phyloP scores from a whole-genome alignment of 2,888 invertebrate genomes.

The Syrista parreyssii region DNA sequence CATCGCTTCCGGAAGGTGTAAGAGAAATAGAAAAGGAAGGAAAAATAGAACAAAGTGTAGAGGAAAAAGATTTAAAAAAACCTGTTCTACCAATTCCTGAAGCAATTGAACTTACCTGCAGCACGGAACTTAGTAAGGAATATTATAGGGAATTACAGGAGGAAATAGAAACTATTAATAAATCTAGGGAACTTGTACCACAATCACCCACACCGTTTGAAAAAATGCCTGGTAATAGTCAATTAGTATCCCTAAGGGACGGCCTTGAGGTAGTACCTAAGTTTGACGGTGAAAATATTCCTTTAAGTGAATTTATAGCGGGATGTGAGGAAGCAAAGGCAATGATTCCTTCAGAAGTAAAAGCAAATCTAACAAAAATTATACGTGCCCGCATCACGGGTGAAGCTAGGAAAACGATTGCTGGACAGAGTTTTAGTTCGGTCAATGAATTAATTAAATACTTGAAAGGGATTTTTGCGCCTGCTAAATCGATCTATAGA shows the following conservation, averaged over 20 bases:
- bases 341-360: constrained; percentile 7
- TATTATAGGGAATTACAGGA: no score
- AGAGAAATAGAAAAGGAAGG: no score
- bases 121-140: no score
- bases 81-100: no score
- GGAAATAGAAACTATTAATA: no score
- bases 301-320: constrained; percentile 8
- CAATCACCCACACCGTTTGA: no score
- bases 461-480: constrained; percentile 9
- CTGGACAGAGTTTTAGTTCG: constrained; percentile 2
- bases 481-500: constrained; percentile 9
- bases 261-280: constrained; percentile 12
- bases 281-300: constrained; percentile 18
- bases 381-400: constrained; percentile 12
- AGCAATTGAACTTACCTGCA: no score
- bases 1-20: no score
- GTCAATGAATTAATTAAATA: background rate
- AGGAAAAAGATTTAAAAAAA: no score
- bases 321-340: constrained; percentile 12
- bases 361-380: constrained; percentile 10
- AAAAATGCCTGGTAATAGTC: background rate
- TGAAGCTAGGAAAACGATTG: constrained; percentile 14
- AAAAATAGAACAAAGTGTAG: no score
- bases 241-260: constrained; percentile 20
- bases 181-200: no score